A percentile compares a stretch with the other conserved stretches of the same genome.
Evolutionary conservation across 2,113 vertebrate species (phyloP).

Genomic region (Pycnonotus jocosus): DNA sequence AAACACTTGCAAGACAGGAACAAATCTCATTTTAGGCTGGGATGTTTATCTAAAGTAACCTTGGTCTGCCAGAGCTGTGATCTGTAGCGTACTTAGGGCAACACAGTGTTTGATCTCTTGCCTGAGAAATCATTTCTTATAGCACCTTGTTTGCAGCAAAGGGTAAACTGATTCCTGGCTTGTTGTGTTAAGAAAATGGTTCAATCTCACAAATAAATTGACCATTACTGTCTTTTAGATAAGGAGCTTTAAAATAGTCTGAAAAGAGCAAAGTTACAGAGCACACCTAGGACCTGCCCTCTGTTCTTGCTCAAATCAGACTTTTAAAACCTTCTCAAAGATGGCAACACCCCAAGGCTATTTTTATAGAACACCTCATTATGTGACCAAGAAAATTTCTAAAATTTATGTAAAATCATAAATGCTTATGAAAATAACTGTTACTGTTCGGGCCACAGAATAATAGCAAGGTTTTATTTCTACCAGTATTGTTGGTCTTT

Average conservation of each 20-base stretch:
- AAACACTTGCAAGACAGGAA: not conserved
- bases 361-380: not conserved
- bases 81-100: not conserved
- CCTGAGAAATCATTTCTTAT: not conserved
- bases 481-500: not conserved
- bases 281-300: not conserved
- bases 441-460: not conserved
- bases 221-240: not conserved
- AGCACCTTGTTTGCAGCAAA: not conserved
- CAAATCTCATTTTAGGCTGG: not conserved
- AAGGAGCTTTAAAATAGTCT: not conserved
- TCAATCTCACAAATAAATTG: not conserved
- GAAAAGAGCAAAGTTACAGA: not conserved
- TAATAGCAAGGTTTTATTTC: not conserved
- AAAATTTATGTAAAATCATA: not conserved
- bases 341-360: not conserved
- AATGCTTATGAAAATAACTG: not conserved
- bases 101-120: not conserved
- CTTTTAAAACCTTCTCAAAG: not conserved
- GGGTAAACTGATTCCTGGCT: not conserved
- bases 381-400: not conserved
- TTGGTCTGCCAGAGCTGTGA: not conserved
- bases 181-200: not conserved
- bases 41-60: constrained; percentile 1
- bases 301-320: not conserved